Conservation (phyloP, 2,888 invertebrate genomes). For the Horisme vitalbata region DNA sequence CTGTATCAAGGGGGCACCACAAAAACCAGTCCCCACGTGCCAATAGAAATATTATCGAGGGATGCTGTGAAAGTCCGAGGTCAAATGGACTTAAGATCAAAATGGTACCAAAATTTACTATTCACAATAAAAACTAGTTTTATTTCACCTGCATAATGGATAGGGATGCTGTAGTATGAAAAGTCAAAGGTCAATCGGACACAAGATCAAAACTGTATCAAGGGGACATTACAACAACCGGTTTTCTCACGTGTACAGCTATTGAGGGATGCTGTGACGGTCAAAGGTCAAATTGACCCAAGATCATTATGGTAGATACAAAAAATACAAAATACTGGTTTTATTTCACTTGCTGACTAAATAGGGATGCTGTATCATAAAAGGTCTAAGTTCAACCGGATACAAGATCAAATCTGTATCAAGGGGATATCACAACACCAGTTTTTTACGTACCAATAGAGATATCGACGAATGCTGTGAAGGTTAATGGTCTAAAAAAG, state of each 20-base stretch:
- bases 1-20: background rate
- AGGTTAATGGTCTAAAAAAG: background rate
- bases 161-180: background rate
- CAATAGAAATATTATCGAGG: background rate
- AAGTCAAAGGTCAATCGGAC: conserved; percentile 6
- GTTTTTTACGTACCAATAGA: background rate
- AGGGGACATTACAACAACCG: background rate
- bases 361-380: no score
- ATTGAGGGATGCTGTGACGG: conserved; percentile 5
- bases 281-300: conserved; percentile 6
- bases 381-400: no score
- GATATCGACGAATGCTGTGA: conserved; percentile 4
- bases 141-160: background rate
- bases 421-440: background rate
- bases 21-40: background rate
- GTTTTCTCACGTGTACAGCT: background rate
- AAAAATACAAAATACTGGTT: no score
- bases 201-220: conserved; percentile 3
- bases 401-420: conserved; percentile 16
- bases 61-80: background rate
- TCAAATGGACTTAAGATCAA: background rate
- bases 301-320: no score
- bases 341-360: no score
- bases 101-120: background rate
- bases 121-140: no score